Evolutionary conservation across 1,140 invertebrate genomes (phyloP).

Genomic region (Epicauta chinensis): DNA sequence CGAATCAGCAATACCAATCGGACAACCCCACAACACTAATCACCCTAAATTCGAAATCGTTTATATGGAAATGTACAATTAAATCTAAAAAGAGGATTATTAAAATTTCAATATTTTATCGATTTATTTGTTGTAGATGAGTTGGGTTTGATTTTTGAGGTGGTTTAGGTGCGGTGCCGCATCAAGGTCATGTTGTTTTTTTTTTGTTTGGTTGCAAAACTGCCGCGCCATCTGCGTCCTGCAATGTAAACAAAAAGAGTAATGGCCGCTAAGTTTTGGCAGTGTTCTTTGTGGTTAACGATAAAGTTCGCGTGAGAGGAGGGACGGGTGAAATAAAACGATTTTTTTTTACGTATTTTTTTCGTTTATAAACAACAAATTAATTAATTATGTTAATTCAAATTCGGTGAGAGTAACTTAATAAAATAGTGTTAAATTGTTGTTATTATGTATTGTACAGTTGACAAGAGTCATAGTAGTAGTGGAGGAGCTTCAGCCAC

Average conservation of each 20-base stretch:
- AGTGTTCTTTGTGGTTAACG: conserved; percentile 33
- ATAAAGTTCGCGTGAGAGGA: conserved; percentile 24
- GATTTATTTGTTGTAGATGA: no score
- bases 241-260: conserved; percentile 32
- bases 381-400: conserved; percentile 40
- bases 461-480: conserved; percentile 40
- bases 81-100: no score
- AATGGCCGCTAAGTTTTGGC: conserved; percentile 40
- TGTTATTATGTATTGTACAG: conserved; percentile 43
- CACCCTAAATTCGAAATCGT: no score
- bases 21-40: no score
- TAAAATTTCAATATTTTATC: no score
- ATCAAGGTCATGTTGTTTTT: conserved; percentile 21
- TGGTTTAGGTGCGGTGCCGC: no score
- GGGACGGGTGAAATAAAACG: no score
- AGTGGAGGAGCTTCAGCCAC: conserved; percentile 38
- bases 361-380: conserved; percentile 19
- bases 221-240: conserved; percentile 28
- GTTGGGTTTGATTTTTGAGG: no score
- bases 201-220: neutral
- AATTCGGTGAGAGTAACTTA: conserved; percentile 44
- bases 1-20: no score
- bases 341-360: conserved; percentile 4
- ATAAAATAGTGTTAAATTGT: conserved; percentile 36
- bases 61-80: no score